Evolutionary conservation across 2,888 invertebrate genomes (phyloP).

Genomic region (Hyalella azteca): DNA sequence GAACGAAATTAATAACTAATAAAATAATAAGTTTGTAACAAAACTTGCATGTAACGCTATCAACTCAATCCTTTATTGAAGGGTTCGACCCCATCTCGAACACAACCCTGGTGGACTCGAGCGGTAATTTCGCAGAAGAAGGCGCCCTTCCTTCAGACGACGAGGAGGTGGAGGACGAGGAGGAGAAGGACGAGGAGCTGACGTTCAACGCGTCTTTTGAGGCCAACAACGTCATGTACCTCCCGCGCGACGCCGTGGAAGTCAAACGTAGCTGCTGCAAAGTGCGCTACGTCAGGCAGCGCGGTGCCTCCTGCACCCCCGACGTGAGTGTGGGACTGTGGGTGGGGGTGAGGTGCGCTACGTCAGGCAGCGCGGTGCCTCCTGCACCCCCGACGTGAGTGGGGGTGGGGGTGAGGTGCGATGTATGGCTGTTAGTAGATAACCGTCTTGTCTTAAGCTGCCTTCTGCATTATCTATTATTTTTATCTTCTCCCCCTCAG

Average conservation of each 20-base stretch:
- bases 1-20: no score
- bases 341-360: conserved; percentile 2
- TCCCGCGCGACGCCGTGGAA: not conserved
- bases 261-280: not conserved
- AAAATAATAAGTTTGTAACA: no score
- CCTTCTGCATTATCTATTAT: not conserved
- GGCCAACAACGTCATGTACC: not conserved
- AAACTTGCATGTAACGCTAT: no score
- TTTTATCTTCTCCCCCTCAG: not conserved
- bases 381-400: not conserved
- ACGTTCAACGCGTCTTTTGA: not conserved
- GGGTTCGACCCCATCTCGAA: conserved; percentile 1
- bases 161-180: not conserved
- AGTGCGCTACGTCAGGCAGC: not conserved
- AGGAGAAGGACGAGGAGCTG: not conserved
- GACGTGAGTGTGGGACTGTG: no score
- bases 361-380: not conserved
- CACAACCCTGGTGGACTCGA: conserved; percentile 20
- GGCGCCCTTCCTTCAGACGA: not conserved
- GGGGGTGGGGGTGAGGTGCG: no score
- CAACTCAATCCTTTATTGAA: not conserved
- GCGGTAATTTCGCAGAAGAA: conserved; percentile 6
- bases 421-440: no score
- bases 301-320: not conserved
- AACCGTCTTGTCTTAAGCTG: no score